These are phyloP conservation scores for Malurus splendens DNA, from an alignment of 2,797 vertebrate genomes.

Conservation along the genomic window DNA sequence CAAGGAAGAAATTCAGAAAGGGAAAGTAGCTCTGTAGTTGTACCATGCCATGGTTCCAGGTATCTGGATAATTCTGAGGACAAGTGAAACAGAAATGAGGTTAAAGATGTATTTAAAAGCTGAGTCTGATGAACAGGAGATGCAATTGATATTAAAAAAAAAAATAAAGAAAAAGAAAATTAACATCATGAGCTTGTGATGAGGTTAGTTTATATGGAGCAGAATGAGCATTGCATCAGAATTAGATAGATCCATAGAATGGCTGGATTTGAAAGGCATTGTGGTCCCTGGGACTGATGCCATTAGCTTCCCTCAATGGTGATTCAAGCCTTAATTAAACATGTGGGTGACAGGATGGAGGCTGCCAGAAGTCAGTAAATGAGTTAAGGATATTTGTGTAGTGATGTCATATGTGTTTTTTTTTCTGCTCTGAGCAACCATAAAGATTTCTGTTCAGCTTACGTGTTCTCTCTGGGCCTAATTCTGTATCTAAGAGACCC, in stretches of 20 bases:
- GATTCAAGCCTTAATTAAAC: not conserved
- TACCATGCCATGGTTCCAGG: not conserved
- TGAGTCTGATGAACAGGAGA: not conserved
- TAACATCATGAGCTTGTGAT: not conserved
- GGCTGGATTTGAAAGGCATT: not conserved
- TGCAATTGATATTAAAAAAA: not conserved
- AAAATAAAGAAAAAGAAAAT: not conserved
- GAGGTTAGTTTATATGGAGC: not conserved
- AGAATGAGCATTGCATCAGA: conserved; percentile 7
- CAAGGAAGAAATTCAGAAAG: not conserved
- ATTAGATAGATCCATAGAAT: not conserved
- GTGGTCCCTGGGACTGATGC: conserved; percentile 7
- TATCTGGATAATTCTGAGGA: not conserved
- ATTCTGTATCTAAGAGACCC: not conserved
- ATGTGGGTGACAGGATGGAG: not conserved
- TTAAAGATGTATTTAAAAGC: not conserved
- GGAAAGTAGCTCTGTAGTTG: not conserved
- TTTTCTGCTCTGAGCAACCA: not conserved
- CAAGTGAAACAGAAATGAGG: not conserved
- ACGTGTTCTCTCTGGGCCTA: not conserved
- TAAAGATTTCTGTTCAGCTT: not conserved
- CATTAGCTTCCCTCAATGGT: not conserved
- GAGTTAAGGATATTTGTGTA: not conserved
- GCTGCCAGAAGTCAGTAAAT: conserved; percentile 11
- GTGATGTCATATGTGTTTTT: not conserved